Conservation (phyloP, 2,113 vertebrate species). For the Merops nubicus region DNA sequence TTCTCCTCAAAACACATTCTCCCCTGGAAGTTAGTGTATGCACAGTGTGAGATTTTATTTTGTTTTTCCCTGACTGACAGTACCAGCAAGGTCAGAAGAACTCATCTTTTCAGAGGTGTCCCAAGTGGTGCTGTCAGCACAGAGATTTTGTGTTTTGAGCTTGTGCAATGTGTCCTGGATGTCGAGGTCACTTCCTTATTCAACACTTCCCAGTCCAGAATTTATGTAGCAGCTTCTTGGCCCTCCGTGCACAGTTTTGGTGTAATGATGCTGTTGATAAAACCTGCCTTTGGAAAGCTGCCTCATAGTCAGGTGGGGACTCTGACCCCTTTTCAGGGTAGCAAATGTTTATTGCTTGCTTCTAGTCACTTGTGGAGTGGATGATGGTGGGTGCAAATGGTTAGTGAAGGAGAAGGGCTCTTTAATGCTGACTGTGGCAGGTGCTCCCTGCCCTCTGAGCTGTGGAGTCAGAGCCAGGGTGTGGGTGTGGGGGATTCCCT, state of each 20-base stretch:
- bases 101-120: not conserved
- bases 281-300: not conserved
- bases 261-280: not conserved
- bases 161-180: not conserved
- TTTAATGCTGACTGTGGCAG: not conserved
- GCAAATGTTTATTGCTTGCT: not conserved
- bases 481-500: not conserved
- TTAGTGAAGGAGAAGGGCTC: not conserved
- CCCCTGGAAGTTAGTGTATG: not conserved
- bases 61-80: not conserved
- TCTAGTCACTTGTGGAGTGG: not conserved
- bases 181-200: not conserved
- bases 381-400: not conserved
- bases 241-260: not conserved
- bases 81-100: not conserved
- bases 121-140: accelerated
- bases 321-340: not conserved
- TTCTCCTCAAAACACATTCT: not conserved
- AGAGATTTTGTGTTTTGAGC: not conserved
- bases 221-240: not conserved
- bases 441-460: not conserved
- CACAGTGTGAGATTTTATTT: not conserved
- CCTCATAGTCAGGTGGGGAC: not conserved
- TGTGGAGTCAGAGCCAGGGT: not conserved
- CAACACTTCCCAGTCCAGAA: too few relatives aligned